Evolutionary conservation across 2,113 vertebrate genomes (phyloP).

Genomic region (Pangasianodon hypophthalmus): DNA sequence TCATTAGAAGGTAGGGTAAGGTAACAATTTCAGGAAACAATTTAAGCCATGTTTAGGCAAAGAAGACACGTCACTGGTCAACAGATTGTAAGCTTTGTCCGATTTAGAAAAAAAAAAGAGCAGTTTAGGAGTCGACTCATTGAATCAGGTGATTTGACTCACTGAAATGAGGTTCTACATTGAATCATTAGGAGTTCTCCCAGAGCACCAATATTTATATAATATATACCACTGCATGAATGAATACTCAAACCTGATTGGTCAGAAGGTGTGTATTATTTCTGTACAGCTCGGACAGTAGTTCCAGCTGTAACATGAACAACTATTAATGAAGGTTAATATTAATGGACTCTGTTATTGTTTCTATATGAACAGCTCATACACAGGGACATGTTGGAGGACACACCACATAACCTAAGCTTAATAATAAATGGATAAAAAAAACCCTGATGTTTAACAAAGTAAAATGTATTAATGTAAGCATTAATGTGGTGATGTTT

Average conservation of each 20-base stretch:
- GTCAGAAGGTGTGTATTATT: neutral
- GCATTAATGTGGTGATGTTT: neutral
- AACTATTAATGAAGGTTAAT: neutral
- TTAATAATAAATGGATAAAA: neutral
- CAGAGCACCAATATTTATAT: neutral
- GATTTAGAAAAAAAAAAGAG: neutral
- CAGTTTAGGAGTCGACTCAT: neutral
- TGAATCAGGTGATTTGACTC: neutral
- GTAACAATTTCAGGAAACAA: neutral
- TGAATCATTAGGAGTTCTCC: neutral
- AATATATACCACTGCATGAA: neutral
- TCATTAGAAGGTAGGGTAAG: neutral
- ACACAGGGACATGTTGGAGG: neutral
- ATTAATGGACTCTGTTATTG: neutral
- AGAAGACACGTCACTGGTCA: neutral
- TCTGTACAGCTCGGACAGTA: neutral
- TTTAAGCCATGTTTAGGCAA: neutral
- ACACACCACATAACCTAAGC: neutral
- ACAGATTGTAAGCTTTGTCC: neutral
- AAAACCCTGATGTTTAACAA: neutral
- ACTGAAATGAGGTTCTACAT: neutral
- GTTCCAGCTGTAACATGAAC: neutral
- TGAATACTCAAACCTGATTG: neutral
- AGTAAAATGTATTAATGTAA: neutral
- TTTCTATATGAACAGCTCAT: neutral